A percentile compares a stretch with the other conserved stretches of the same genome.
phyloP scores from a whole-genome alignment of 2,888 invertebrate species.

The Orgyia antiqua region DNA sequence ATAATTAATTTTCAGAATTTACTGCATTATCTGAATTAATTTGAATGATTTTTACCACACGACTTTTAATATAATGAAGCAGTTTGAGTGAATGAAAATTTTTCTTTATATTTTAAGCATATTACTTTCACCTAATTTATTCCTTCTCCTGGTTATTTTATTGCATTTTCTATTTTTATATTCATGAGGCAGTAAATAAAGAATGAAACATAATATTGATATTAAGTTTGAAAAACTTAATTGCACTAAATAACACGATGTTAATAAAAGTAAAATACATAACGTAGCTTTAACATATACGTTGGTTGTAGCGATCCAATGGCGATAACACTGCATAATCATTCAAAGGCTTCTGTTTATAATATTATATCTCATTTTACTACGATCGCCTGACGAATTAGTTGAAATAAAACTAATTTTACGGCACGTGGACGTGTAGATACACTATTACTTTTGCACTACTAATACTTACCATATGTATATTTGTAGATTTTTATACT shows the following conservation, averaged over 20 bases:
- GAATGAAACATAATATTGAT: conserved; percentile 53
- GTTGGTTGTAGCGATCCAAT: conserved; percentile 58
- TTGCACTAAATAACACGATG: conserved; percentile 65
- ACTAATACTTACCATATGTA: conserved; percentile 22
- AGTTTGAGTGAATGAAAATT: conserved; percentile 39
- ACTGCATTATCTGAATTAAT: conserved; percentile 56
- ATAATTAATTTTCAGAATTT: conserved; percentile 35
- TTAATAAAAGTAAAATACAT: conserved; percentile 47
- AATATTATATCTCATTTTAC: conserved; percentile 14
- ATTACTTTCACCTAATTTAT: conserved; percentile 56
- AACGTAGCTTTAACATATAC: conserved; percentile 55
- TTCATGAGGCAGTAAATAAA: conserved; percentile 60
- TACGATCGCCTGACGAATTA: conserved; percentile 24
- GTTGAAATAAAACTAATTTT: conserved; percentile 46
- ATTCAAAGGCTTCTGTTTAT: conserved; percentile 40
- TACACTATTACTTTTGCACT: conserved; percentile 23
- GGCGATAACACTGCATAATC: conserved; percentile 73
- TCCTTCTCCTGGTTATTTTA: conserved; percentile 51
- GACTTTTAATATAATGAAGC: conserved; percentile 32
- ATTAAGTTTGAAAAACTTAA: conserved; percentile 49
- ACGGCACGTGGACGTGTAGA: conserved; percentile 31
- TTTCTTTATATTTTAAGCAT: conserved; percentile 49
- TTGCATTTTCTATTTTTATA: conserved; percentile 52
- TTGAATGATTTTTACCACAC: conserved; percentile 46
- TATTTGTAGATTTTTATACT: conserved; percentile 12